Percentiles rank a stretch among this genome's conserved stretches.
phyloP scores from a whole-genome alignment of 2,888 invertebrate genomes.

The Amphiduros pacificus region DNA sequence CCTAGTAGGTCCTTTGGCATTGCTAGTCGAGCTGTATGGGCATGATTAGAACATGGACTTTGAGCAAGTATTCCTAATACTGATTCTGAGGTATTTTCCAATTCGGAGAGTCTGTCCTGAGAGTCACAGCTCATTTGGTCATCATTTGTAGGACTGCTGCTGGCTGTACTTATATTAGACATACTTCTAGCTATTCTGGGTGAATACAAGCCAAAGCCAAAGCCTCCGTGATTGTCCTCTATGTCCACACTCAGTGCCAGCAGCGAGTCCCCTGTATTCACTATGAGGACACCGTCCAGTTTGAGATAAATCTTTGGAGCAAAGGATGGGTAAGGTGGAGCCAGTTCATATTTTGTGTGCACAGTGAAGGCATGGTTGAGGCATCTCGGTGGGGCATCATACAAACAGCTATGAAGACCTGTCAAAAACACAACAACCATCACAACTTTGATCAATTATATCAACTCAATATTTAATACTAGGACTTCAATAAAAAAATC shows the following conservation, averaged over 20 bases:
- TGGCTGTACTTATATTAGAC: conserved; percentile 28
- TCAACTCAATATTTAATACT: too few species aligned
- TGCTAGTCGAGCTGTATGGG: not conserved
- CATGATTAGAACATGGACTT: conserved; percentile 20
- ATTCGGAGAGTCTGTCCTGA: conserved; percentile 10
- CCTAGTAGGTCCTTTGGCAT: conserved; percentile 20
- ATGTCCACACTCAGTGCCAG: conserved; percentile 74
- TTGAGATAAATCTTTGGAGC: conserved; percentile 62
- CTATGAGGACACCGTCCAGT: conserved; percentile 68
- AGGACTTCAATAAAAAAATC: too few species aligned
- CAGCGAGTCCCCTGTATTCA: conserved; percentile 81
- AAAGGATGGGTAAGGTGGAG: conserved; percentile 65
- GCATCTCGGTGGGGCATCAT: conserved; percentile 62
- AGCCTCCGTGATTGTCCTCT: conserved; percentile 54
- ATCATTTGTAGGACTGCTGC: conserved; percentile 23
- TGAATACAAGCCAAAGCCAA: conserved; percentile 29
- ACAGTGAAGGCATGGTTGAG: conserved; percentile 87
- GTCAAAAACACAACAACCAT: not conserved
- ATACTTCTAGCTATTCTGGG: conserved; percentile 27
- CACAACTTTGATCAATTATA: not conserved
- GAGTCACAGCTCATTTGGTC: conserved; percentile 24
- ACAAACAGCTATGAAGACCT: conserved; percentile 18
- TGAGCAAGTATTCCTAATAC: conserved; percentile 10
- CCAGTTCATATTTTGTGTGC: conserved; percentile 87
- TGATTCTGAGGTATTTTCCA: conserved; percentile 12